These are phyloP conservation scores for Drosophila rhopaloa DNA, from an alignment of 1,140 invertebrate genomes.

Conservation along the genomic window DNA sequence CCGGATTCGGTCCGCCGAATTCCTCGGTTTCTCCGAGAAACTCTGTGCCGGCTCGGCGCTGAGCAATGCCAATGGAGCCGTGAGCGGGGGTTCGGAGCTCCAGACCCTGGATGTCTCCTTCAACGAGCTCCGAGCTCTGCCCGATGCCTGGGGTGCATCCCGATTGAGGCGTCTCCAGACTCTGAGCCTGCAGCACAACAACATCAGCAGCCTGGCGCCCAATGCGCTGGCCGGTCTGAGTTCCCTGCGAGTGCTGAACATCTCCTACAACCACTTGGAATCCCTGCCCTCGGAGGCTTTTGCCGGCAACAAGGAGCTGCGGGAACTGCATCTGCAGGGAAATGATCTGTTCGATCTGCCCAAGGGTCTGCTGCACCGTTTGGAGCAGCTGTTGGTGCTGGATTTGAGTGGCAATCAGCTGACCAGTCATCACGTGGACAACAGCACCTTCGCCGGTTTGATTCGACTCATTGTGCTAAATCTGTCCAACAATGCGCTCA, in stretches of 20 bases:
- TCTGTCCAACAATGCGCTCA: constrained; percentile 89
- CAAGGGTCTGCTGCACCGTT: constrained; percentile 88
- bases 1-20: constrained; percentile 88
- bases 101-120: constrained; percentile 89
- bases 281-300: constrained; percentile 90
- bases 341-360: constrained; percentile 90
- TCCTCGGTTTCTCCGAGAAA: constrained; percentile 87
- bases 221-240: constrained; percentile 89
- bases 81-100: constrained; percentile 85
- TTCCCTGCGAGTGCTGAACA: constrained; percentile 90
- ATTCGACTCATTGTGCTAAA: constrained; percentile 89
- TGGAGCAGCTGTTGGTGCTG: constrained; percentile 89
- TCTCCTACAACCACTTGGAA: constrained; percentile 90
- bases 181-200: constrained; percentile 91
- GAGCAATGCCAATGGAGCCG: constrained; percentile 84
- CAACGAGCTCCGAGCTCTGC: constrained; percentile 89
- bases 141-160: constrained; percentile 88
- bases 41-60: constrained; percentile 64
- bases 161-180: constrained; percentile 89
- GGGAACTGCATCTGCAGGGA: constrained; percentile 90
- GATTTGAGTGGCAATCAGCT: constrained; percentile 91
- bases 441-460: constrained; percentile 89
- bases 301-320: constrained; percentile 88
- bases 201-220: constrained; percentile 88
- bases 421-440: constrained; percentile 88